Evolutionary conservation across 1,140 invertebrate species (phyloP).

Genomic region (Chelonus insularis): DNA sequence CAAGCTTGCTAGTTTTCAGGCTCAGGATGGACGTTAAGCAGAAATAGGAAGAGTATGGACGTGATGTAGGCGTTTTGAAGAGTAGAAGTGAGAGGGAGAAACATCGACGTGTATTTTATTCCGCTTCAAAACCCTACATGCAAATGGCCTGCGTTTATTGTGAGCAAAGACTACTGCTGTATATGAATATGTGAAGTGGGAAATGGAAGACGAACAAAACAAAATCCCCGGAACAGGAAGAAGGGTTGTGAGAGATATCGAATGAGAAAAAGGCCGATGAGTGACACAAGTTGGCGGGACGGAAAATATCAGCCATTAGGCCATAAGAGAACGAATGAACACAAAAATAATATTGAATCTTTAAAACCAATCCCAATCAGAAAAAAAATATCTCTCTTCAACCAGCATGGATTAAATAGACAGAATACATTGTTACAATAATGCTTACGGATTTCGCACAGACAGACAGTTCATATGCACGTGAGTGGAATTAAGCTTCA

Average conservation of each 20-base stretch:
- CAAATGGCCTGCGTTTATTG: constrained; percentile 55
- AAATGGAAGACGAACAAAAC: constrained; percentile 40
- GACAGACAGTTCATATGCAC: too few relatives aligned
- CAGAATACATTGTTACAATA: too few relatives aligned
- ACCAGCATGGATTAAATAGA: too few relatives aligned
- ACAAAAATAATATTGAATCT: too few relatives aligned
- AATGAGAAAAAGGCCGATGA: constrained; percentile 11
- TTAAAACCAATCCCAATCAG: too few relatives aligned
- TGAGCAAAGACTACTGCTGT: constrained; percentile 51
- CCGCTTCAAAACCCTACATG: constrained; percentile 45
- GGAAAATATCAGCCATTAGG: not conserved
- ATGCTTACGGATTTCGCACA: too few relatives aligned
- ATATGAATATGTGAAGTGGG: constrained; percentile 55
- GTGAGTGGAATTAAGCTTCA: too few relatives aligned
- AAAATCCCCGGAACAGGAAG: constrained; percentile 19
- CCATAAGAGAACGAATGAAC: not conserved
- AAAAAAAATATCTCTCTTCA: too few relatives aligned
- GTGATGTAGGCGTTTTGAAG: constrained; percentile 2
- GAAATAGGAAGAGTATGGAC: not conserved
- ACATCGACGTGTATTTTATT: constrained; percentile 31
- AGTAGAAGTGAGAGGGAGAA: not conserved
- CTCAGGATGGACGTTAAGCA: not conserved
- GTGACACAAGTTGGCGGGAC: not conserved
- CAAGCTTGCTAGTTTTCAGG: not conserved
- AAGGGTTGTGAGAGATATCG: constrained; percentile 12